These are phyloP conservation scores for Tetramorium simillimum DNA, from an alignment of 1,140 invertebrate genomes.

Conservation along the genomic window DNA sequence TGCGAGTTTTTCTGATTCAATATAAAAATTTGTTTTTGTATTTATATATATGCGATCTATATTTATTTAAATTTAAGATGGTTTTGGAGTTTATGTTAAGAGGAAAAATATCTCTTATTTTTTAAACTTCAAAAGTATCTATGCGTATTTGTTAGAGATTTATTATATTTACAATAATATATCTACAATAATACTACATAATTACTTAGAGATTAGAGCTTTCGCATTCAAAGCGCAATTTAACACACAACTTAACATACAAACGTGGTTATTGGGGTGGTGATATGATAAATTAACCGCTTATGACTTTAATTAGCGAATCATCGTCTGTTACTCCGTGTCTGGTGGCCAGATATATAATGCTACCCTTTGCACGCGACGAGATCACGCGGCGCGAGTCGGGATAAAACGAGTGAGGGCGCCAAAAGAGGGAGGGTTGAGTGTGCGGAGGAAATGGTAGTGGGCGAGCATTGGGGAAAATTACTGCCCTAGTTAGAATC, in stretches of 20 bases:
- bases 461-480: slow-evolving; percentile 54
- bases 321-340: slow-evolving; percentile 15
- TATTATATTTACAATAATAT: neutral
- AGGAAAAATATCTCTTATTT: neutral
- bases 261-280: neutral
- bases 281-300: slow-evolving; percentile 26
- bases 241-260: neutral
- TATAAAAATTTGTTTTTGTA: too few species aligned
- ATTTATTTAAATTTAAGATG: neutral
- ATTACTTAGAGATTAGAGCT: neutral
- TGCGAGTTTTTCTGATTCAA: neutral
- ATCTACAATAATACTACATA: neutral
- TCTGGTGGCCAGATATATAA: slow-evolving; percentile 17
- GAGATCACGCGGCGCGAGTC: neutral
- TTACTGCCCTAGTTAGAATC: slow-evolving; percentile 60
- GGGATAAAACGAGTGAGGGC: slow-evolving; percentile 10
- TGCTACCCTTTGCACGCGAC: slow-evolving; percentile 12
- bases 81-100: neutral
- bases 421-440: neutral
- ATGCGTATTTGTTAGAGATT: neutral
- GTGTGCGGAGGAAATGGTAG: slow-evolving; percentile 16
- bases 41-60: neutral
- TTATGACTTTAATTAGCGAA: slow-evolving; percentile 32
- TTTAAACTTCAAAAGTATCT: neutral
- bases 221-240: neutral